phyloP scores from a whole-genome alignment of 2,113 vertebrate species.

The Anguilla japonica region DNA sequence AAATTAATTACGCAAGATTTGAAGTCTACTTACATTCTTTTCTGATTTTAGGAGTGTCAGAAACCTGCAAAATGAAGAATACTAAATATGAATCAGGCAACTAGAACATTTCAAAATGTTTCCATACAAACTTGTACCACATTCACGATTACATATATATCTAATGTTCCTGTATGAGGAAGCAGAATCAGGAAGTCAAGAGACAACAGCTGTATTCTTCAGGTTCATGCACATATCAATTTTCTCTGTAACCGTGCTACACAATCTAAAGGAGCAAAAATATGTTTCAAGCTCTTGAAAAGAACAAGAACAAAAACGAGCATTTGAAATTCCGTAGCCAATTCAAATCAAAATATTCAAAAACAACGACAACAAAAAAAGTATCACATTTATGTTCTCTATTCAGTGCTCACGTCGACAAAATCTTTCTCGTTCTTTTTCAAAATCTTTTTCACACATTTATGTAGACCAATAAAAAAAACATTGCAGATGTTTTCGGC shows the following conservation, averaged over 20 bases:
- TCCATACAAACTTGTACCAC: neutral
- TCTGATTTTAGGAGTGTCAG: too few species aligned
- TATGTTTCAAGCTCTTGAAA: neutral
- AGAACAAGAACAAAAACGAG: too few species aligned
- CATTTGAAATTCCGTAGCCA: too few species aligned
- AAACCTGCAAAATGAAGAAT: slow-evolving; percentile 9
- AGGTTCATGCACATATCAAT: neutral
- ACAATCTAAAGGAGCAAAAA: neutral
- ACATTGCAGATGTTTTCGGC: too few species aligned
- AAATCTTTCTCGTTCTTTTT: too few species aligned
- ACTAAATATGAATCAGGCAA: neutral
- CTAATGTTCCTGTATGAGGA: neutral
- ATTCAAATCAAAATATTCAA: too few species aligned
- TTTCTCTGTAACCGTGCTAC: neutral
- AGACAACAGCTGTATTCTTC: neutral
- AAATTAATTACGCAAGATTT: neutral
- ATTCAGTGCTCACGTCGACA: too few species aligned
- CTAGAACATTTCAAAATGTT: neutral
- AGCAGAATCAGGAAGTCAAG: neutral
- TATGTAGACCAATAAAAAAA: neutral
- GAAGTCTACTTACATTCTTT: slow-evolving; percentile 15
- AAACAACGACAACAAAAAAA: too few species aligned
- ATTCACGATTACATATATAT: neutral
- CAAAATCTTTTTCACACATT: neutral
- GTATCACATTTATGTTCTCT: too few species aligned